Evolutionary conservation across 23 tunicate species (phyloP).

Genomic region (Corella eumyota): DNA sequence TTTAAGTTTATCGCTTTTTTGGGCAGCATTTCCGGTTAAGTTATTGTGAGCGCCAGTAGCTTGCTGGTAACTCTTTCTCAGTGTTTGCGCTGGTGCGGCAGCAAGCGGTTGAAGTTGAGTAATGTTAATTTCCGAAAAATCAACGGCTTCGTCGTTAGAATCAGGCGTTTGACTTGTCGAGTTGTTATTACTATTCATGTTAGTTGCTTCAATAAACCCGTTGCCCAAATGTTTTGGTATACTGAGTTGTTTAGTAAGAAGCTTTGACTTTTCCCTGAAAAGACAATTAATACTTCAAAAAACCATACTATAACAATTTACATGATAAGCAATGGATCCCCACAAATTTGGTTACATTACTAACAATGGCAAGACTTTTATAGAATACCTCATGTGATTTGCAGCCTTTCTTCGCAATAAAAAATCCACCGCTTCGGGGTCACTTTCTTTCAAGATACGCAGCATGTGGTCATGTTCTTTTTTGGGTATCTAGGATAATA

Average conservation of each 20-base stretch:
- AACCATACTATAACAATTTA: not conserved
- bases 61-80: slow-evolving; percentile 42
- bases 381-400: slow-evolving; percentile 34
- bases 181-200: slow-evolving; percentile 1
- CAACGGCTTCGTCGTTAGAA: not conserved
- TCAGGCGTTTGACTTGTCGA: not conserved
- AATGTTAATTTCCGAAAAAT: no score
- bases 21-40: not conserved
- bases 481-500: slow-evolving; percentile 27
- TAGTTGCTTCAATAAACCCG: not conserved
- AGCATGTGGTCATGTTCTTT: slow-evolving; percentile 64
- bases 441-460: slow-evolving; percentile 42
- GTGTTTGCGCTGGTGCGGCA: no score
- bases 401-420: slow-evolving; percentile 79
- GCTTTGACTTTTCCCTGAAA: slow-evolving; percentile 12
- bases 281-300: not conserved
- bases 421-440: slow-evolving; percentile 88
- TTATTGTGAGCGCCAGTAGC: slow-evolving; percentile 43
- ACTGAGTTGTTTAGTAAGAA: not conserved
- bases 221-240: not conserved
- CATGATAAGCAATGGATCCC: not conserved
- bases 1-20: slow-evolving; percentile 4
- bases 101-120: no score
- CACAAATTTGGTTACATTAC: not conserved
- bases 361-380: not conserved